Base-by-base conservation (phyloP, 2,888 invertebrate genomes). In the Autographa gamma region DNA sequence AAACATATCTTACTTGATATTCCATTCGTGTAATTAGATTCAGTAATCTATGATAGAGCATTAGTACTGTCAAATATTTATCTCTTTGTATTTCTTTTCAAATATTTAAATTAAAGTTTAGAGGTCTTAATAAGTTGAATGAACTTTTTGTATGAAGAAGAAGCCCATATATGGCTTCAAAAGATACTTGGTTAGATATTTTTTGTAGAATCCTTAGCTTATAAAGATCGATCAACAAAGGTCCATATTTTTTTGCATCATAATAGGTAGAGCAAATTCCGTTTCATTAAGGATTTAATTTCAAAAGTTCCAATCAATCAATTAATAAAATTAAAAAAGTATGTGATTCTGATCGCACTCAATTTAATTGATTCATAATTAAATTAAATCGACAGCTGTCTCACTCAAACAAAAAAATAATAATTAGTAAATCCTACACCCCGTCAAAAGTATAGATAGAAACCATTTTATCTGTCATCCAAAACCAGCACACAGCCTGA, bases 401-500 rank as follows among this genome's bases (percentile, higher is more conserved):
- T 48, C n/a, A 14, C 6, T 48, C 48, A 48, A 48, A 48, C 48
- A 19, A 19, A 54, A 54, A 54, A 54, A n/a, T n/a, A 54, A 54
- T 19, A 72, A 67, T 64, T 64, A 77, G 19, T 70, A 25, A 59
- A 31, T 69, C 60, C 32, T 31, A 48, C 59, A 14, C 60, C 41
- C 34, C 58, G 41, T 31, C 58, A 65, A 56, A 76, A 63, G 52
- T 63, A 77, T 72, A 32, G 14, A 71, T 43, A 63, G 38, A 48
- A 63, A 54, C 66, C 52, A 66, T 66, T 79, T 69, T 63, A 82
- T 73, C 82, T 82, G 80, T 82, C 84, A 84, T 56, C 62, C 59
- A 25, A 72, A 63, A 69, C 71, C 56, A 16, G 34, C 41, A 18
- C 31, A 43, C n/a, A 14, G 1, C 38, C 69, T 71, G 84, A 82